Percentiles rank a stretch among this genome's conserved stretches.
Conservation (phyloP, 2,888 invertebrate species). For the Cerastis leucographa region DNA sequence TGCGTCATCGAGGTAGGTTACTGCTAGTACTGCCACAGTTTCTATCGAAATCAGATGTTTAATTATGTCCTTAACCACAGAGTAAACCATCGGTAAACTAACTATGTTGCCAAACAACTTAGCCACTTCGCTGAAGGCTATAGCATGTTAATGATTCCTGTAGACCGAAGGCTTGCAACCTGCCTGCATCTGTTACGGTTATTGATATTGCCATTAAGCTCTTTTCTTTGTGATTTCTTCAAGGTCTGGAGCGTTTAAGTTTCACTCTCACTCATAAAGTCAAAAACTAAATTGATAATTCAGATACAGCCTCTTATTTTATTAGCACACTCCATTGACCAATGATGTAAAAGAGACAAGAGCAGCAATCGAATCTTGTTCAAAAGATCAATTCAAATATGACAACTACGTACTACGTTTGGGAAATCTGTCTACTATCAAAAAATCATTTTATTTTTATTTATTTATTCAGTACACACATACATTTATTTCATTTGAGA, state of each 20-base stretch:
- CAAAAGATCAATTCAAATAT: neutral
- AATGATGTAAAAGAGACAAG: neutral
- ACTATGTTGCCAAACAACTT: neutral
- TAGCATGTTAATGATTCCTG: slow-evolving; percentile 34
- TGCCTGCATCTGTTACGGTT: slow-evolving; percentile 3
- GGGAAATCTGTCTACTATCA: neutral
- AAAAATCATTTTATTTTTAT: too few relatives aligned
- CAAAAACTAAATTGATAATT: too few relatives aligned
- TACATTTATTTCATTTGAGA: too few relatives aligned
- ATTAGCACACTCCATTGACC: neutral
- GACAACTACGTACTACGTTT: neutral
- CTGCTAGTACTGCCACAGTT: neutral
- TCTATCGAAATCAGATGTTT: neutral
- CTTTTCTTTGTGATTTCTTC: slow-evolving; percentile 1
- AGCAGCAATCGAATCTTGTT: neutral
- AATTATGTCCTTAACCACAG: neutral
- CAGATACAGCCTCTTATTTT: neutral
- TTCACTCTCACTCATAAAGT: neutral
- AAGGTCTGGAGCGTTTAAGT: neutral
- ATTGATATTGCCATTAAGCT: slow-evolving; percentile 36
- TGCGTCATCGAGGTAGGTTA: neutral
- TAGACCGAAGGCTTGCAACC: slow-evolving; percentile 37
- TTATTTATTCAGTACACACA: too few relatives aligned
- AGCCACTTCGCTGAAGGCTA: slow-evolving; percentile 22
- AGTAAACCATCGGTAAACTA: neutral